Evolutionary conservation across 1,140 invertebrate genomes (phyloP), one percentile per base, ranked within the genome.

Genomic region (Ostrea edulis): DNA sequence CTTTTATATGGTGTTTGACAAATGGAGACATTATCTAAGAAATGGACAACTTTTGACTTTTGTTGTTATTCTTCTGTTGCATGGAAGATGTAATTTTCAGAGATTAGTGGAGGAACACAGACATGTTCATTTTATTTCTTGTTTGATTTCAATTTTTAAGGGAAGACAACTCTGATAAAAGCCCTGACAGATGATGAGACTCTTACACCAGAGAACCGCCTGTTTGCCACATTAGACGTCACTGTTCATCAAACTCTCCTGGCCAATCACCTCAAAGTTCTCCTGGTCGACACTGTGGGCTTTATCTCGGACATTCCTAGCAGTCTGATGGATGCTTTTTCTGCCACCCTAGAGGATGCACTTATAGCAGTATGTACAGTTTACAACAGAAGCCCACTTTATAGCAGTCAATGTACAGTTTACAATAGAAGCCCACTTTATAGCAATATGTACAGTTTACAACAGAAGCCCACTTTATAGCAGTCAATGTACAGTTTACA

Each of bases 211-310:
- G 96, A 96, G 90, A 96, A 99, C 95, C 96, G 97, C 89, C 94
- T 99, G 51, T 99, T 99, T 96, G 98, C 98, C 2, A 99, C 98
- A 1, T 95, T 99, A 9, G 98, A 99, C 95, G 97, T 98, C 0
- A 98, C 97, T 0, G 95, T 96, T 25, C 97, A 98, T 94, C 95
- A 95, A 44, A 97, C 97, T 14, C 77, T 95, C 12, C 94, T 98
- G 52, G 97, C 97, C 0, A 94, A 94, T 77, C 96, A 96, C 84
- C 96, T 96, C 90, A 91, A 88, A 17, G 93, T 93, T 25, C 94
- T 98, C 0, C 98, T 96, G 92, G 96, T 98, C 58, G 98, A 99
- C 94, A 99, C 98, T 0, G 97, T 99, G 65, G 98, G 98, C 5
- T 99, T 99, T 94, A 98, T 99, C 93, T 97, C 97, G 25, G 96